A percentile compares a stretch with the other conserved stretches of the same genome.
Evolutionary conservation across 2,888 invertebrate genomes (phyloP).

Genomic region (Yponomeuta plumbellus): DNA sequence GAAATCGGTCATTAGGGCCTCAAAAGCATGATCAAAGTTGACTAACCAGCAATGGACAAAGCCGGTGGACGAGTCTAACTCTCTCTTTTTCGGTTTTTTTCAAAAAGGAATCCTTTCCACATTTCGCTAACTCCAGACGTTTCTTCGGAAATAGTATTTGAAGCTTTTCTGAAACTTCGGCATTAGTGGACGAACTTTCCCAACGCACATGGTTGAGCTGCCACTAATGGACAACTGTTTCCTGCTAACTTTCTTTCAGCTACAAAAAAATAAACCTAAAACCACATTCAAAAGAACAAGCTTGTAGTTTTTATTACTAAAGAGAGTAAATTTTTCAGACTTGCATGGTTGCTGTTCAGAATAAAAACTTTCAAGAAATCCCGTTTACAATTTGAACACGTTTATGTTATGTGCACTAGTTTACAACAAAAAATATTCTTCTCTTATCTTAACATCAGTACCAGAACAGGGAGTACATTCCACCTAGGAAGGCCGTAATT

Average conservation of each 20-base stretch:
- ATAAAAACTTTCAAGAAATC: too few species aligned
- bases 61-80: too few species aligned
- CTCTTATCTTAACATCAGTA: too few species aligned
- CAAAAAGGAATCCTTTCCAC: not conserved
- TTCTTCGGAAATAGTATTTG: conserved; percentile 51
- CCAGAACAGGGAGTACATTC: too few species aligned
- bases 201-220: conserved; percentile 59
- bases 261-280: not conserved
- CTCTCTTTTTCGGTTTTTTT: not conserved
- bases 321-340: not conserved
- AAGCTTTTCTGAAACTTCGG: conserved; percentile 58
- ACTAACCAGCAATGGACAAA: too few species aligned
- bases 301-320: not conserved
- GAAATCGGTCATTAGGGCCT: too few species aligned
- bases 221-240: conserved; percentile 62
- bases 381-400: too few species aligned
- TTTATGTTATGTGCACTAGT: too few species aligned
- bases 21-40: too few species aligned
- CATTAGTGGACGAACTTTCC: conserved; percentile 59
- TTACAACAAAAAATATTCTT: too few species aligned
- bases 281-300: not conserved
- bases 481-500: too few species aligned
- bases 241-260: conserved; percentile 37
- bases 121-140: conserved; percentile 7
- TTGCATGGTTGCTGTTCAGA: not conserved